phyloP scores from a whole-genome alignment of 92 coral and sea anemone species.

The Diadumene lineata region DNA sequence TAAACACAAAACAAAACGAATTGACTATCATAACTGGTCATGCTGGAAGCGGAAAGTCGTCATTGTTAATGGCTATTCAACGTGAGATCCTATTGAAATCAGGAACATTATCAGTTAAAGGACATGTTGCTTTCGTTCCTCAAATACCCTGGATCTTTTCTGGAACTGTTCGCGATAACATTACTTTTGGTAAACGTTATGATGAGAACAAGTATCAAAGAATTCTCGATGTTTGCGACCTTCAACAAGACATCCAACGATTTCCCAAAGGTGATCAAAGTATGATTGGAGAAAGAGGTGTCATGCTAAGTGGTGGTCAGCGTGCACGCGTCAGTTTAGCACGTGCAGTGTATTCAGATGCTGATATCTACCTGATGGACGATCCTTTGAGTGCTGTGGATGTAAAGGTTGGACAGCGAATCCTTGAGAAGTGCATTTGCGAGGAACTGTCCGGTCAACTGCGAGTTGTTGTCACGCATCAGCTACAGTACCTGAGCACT shows the following conservation, averaged over 20 bases:
- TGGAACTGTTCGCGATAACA: conserved; percentile 26
- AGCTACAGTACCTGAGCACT: conserved; percentile 11
- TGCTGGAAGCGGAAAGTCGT: conserved; percentile 26
- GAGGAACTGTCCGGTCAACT: not conserved
- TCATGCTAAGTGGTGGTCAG: conserved; percentile 29
- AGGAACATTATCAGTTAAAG: not conserved
- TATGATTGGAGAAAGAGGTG: conserved; percentile 17
- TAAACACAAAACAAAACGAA: not conserved
- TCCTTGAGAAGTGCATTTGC: conserved; percentile 28
- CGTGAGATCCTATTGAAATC: not conserved
- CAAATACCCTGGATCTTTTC: conserved; percentile 33
- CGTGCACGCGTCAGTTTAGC: conserved; percentile 31
- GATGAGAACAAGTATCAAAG: not conserved
- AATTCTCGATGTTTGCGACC: conserved; percentile 15
- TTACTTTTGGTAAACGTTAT: conserved; percentile 15
- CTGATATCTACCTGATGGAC: conserved; percentile 15
- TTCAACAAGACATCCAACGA: conserved; percentile 6
- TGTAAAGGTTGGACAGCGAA: conserved; percentile 19
- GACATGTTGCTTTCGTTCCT: conserved; percentile 18
- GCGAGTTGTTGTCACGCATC: conserved; percentile 22
- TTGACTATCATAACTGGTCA: conserved; percentile 11
- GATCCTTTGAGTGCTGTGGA: conserved; percentile 32
- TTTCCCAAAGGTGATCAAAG: conserved; percentile 28
- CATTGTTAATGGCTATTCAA: conserved; percentile 26
- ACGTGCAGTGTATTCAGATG: conserved; percentile 25